Evolutionary conservation across 2,888 invertebrate species (phyloP), one percentile per base, ranked within the genome.

Genomic region (Chrysolina haemoptera): DNA sequence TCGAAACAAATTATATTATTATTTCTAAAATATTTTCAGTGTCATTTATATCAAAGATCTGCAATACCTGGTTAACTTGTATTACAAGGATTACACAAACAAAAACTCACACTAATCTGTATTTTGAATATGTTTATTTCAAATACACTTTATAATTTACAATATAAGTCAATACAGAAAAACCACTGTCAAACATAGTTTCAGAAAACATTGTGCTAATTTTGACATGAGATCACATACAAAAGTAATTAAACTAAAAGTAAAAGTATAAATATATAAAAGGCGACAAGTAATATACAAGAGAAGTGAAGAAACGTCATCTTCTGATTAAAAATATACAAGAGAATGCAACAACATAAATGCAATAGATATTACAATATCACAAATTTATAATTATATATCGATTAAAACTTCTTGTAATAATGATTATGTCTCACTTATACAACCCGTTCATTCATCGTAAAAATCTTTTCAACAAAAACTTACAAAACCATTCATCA

Each of bases 131-230:
- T 85, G 81, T 86, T 86, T 87, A 86, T 85, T 86, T 85, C 84
- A 86, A 87, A 86, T 87, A 87, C 87, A 87, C 82, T 85, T 84
- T 85, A 84, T 85, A 86, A 86, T 85, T 82, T 85, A 84, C 82
- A 86, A 85, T 83, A 81, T 78, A 84, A 82, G 75, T 59, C 27
- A 81, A 74, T 69, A 70, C 76, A 79, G 74, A 74, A 78, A 80
- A 79, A 81, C 77, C 63, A 81, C 72, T 79, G 78, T 76, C 68
- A 71, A 78, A 79, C 80, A 80, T 77, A 73, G 71, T 63, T 77
- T 75, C 63, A 70, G 75, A 78, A 82, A 80, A 82, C 81, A 78
- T 82, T 84, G 84, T 83, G 84, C 83, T 81, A 84, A 83, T 85
- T 84, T 84, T 82, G 82, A 82, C 80, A 81, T 83, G 85, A 84